phyloP scores from a whole-genome alignment of 2,113 vertebrate genomes.

The Craseonycteris thonglongyai region DNA sequence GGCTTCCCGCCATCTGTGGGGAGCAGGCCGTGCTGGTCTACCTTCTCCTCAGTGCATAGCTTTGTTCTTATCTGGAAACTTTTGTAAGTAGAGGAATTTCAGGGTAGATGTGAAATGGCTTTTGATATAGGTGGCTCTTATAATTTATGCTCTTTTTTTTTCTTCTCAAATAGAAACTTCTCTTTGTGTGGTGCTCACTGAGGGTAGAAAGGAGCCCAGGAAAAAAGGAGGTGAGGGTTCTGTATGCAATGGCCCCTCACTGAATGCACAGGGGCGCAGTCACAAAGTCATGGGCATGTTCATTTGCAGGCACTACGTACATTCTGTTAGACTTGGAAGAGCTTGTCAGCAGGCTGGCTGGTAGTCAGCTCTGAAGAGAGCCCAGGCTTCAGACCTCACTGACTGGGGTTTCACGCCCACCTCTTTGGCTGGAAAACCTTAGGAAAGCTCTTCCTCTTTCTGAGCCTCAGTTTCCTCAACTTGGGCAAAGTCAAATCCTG shows the following conservation, averaged over 20 bases:
- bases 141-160: neutral
- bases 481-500: neutral
- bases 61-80: constrained; percentile 51
- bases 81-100: neutral
- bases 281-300: neutral
- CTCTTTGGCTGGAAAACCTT: neutral
- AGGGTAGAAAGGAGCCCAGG: neutral
- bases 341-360: accelerated
- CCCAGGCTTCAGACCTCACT: neutral
- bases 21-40: neutral
- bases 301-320: neutral
- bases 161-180: neutral
- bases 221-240: neutral
- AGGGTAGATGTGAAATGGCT: constrained; percentile 21
- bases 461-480: neutral
- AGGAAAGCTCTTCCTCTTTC: neutral
- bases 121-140: constrained; percentile 24
- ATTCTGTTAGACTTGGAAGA: neutral
- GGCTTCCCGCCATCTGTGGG: neutral
- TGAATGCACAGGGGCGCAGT: neutral
- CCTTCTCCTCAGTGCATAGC: neutral
- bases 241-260: accelerated
- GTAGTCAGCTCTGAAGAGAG: neutral
- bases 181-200: neutral
- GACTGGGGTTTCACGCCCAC: neutral